A percentile compares a stretch with the other conserved stretches of the same genome.
phyloP scores from a whole-genome alignment of 2,113 vertebrate species.

The Condylura cristata region DNA sequence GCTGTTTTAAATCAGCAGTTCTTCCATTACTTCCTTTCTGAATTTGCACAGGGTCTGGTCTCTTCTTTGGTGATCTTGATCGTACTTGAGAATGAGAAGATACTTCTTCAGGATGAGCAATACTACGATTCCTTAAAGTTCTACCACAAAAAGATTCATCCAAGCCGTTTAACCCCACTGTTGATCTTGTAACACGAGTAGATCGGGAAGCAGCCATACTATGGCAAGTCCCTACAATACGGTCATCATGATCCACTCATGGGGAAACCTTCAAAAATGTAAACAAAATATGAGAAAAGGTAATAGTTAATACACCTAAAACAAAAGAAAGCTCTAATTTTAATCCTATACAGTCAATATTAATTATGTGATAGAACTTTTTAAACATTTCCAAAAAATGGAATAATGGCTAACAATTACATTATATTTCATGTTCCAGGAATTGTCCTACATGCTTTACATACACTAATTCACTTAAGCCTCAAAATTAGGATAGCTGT shows the following conservation, averaged over 20 bases:
- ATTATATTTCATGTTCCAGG: neutral
- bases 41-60: slow-evolving; percentile 89
- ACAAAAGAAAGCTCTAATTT: slow-evolving; percentile 66
- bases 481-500: slow-evolving; percentile 8
- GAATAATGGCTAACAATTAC: slow-evolving; percentile 38
- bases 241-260: slow-evolving; percentile 97
- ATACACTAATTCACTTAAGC: slow-evolving; percentile 26
- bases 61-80: slow-evolving; percentile 98
- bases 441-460: slow-evolving; percentile 10
- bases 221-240: slow-evolving; percentile 96
- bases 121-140: slow-evolving; percentile 99
- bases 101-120: slow-evolving; percentile 96
- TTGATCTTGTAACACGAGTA: slow-evolving; percentile 99
- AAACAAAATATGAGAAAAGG: slow-evolving; percentile 84
- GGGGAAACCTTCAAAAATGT: slow-evolving; percentile 91
- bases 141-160: slow-evolving; percentile 99
- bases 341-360: slow-evolving; percentile 70
- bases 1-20: slow-evolving; percentile 88
- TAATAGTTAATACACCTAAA: slow-evolving; percentile 70
- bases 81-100: slow-evolving; percentile 91
- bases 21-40: slow-evolving; percentile 88
- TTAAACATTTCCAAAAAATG: slow-evolving; percentile 59
- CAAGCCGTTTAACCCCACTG: slow-evolving; percentile 99
- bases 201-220: slow-evolving; percentile 99
- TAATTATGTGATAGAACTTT: slow-evolving; percentile 45